Evolutionary conservation across 2,888 invertebrate genomes (phyloP).

Genomic region (Euplexia lucipara): DNA sequence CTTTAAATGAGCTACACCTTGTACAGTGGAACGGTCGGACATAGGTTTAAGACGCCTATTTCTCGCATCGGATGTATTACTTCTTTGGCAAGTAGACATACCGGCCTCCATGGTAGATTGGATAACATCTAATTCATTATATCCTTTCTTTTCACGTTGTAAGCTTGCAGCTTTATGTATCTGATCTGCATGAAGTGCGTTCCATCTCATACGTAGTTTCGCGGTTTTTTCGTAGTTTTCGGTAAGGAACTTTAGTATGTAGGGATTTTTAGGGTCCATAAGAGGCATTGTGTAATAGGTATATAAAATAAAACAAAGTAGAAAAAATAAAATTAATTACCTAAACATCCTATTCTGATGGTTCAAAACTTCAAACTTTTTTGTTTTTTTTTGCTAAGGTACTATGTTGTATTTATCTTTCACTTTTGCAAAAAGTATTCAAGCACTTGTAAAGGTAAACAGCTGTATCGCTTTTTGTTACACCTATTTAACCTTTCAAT

Average conservation of each 20-base stretch:
- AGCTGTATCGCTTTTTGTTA: too few species aligned
- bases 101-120: conserved; percentile 63
- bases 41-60: conserved; percentile 66
- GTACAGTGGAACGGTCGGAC: conserved; percentile 64
- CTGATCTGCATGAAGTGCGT: conserved; percentile 62
- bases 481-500: too few species aligned
- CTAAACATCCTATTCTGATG: neutral
- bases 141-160: conserved; percentile 68
- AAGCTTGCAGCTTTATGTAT: conserved; percentile 70
- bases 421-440: conserved; percentile 19
- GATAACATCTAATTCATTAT: conserved; percentile 67
- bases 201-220: conserved; percentile 75
- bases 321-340: conserved; percentile 1
- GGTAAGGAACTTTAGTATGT: conserved; percentile 72
- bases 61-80: conserved; percentile 59
- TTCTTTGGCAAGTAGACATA: conserved; percentile 66
- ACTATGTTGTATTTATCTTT: neutral
- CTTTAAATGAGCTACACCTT: conserved; percentile 62
- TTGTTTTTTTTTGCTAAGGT: neutral
- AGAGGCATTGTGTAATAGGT: conserved; percentile 68
- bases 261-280: conserved; percentile 73
- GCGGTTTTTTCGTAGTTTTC: conserved; percentile 75
- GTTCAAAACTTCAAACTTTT: conserved; percentile 11
- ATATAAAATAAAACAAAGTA: conserved; percentile 20
- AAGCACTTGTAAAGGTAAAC: neutral